Conservation (phyloP, 1,140 invertebrate genomes). For the Calycopis cecrops region DNA sequence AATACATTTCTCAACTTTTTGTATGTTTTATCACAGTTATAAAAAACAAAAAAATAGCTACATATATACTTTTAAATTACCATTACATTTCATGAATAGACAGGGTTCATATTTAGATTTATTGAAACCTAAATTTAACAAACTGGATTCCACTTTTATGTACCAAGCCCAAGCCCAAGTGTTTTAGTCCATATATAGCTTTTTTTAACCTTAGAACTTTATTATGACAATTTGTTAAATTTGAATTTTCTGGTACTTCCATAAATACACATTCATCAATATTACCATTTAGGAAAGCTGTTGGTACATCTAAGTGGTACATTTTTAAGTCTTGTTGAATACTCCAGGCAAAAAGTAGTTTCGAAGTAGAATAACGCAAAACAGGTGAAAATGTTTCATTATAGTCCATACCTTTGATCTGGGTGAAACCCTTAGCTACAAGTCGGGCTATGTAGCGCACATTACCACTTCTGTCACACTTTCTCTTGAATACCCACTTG, state of each 20-base stretch:
- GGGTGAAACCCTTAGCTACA: conserved; percentile 20
- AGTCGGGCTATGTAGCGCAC: conserved; percentile 20
- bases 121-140: conserved; percentile 16
- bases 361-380: conserved; percentile 15
- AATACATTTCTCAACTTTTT: conserved; percentile 17
- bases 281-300: conserved; percentile 21
- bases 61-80: conserved; percentile 19
- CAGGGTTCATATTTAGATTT: conserved; percentile 22
- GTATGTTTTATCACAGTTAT: conserved; percentile 10
- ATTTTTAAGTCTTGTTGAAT: conserved; percentile 19
- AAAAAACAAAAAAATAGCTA: conserved; percentile 29
- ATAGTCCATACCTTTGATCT: conserved; percentile 20
- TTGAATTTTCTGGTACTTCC: conserved; percentile 13
- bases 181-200: conserved; percentile 26
- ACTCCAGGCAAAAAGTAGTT: conserved; percentile 22
- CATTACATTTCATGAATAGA: conserved; percentile 18
- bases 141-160: conserved; percentile 16
- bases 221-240: not conserved
- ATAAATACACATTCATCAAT: conserved; percentile 20
- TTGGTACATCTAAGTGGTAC: conserved; percentile 22
- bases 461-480: conserved; percentile 18
- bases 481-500: conserved; percentile 24
- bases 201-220: no score
- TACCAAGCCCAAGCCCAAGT: conserved; percentile 22
- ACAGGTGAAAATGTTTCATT: conserved; percentile 25